Conservation (phyloP, 2,113 vertebrate genomes). For the Toxotes jaculatrix region DNA sequence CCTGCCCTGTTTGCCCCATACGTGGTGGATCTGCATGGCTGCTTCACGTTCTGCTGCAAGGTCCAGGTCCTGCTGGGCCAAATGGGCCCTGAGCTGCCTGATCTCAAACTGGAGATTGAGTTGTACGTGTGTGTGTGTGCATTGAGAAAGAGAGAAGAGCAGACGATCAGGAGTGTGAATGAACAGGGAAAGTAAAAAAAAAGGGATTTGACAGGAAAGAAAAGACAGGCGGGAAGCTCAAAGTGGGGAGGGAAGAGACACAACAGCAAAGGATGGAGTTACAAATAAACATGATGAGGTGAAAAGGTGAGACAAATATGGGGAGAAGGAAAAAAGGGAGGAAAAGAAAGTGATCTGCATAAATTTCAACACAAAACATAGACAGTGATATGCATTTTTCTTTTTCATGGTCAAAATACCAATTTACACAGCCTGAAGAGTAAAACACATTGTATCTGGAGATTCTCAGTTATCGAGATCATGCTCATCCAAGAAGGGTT, state of each 20-base stretch:
- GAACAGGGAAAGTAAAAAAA: not conserved
- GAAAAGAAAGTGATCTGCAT: not conserved
- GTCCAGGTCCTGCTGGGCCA: constrained; percentile 97
- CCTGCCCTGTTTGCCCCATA: constrained; percentile 90
- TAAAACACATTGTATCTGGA: no score
- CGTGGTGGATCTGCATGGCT: constrained; percentile 91
- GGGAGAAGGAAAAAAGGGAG: not conserved
- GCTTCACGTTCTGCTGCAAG: constrained; percentile 93
- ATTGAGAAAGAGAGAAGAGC: not conserved
- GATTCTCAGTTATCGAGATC: not conserved
- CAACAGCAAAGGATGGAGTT: not conserved
- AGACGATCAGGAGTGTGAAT: not conserved
- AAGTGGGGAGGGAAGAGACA: not conserved
- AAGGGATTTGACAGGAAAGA: not conserved
- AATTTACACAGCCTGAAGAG: no score
- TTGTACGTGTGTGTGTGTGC: not conserved
- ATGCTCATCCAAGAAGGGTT: not conserved
- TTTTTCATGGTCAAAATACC: no score
- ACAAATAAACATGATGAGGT: not conserved
- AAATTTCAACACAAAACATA: not conserved
- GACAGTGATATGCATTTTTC: no score
- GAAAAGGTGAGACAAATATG: not conserved
- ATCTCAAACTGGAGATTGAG: constrained; percentile 91
- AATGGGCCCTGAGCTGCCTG: constrained; percentile 95
- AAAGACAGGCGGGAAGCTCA: not conserved